Base-by-base conservation (phyloP, 2,888 invertebrate species). In the Cephus rjabovi region DNA sequence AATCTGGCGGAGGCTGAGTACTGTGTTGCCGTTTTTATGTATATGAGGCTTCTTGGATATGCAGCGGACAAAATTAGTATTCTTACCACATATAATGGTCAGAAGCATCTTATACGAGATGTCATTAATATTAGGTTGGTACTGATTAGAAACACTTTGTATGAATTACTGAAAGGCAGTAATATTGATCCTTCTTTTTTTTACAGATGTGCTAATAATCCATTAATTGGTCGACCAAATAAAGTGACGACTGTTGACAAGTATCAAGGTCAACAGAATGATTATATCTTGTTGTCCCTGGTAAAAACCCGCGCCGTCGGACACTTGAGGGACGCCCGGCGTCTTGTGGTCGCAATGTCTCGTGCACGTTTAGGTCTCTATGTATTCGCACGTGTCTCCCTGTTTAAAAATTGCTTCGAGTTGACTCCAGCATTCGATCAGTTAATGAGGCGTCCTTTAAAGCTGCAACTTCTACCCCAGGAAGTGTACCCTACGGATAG, bases 241-340 rank as follows among this genome's bases (percentile, higher is more conserved):
- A 98, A 98, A 93, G 95, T 97, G 35, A 97, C 97, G 0, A 99
- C 99, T 0, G 99, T 99, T 31, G 99, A 99, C 93, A 99, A 99
- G 90, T 99, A 98, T 92, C 99, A 99, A 90, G 99, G 99, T 79
- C 99, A 99, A 90, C 99, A 99, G 92, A 99, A 99, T 92, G 99
- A 99, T 92, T 98, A 97, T 89, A 98, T 99, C 80, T 93, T 99
- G 30, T 94, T 99, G 75, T 99, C 99, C 0, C 92, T 99, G 74
- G 99, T 99, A 34, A 94, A 99, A 81, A 99, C 99, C 0, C 96
- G 96, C 89, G 97, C 98, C 0, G 99, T 99, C n/a, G 99, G 99
- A 69, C 99, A 99, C 93, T 94, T 99, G 82, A 94, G 99, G 56
- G 99, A 99, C 93, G 97, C 99, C 0, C 94, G 99, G 12, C 96